Percentiles rank a stretch among this genome's conserved stretches.
Evolutionary conservation across 2,888 invertebrate genomes (phyloP).

Genomic region (Tromatobia lineatoria): DNA sequence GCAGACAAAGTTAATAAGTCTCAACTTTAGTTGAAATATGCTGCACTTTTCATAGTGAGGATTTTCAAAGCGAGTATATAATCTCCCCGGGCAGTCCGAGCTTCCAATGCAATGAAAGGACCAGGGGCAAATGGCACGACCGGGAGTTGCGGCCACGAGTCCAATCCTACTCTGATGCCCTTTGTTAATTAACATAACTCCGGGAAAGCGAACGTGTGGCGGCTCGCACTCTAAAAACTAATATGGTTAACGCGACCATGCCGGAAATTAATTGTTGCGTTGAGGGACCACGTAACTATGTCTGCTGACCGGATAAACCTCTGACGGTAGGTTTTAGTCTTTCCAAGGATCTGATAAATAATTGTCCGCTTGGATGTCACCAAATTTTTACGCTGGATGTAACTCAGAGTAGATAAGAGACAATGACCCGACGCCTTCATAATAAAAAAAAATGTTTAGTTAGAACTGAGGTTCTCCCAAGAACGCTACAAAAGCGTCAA

Average conservation of each 20-base stretch:
- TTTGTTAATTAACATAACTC: slow-evolving; percentile 79
- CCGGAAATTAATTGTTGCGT: slow-evolving; percentile 75
- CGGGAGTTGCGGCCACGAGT: slow-evolving; percentile 72
- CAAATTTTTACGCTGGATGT: neutral
- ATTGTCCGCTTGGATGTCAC: neutral
- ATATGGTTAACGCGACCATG: slow-evolving; percentile 74
- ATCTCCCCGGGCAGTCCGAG: slow-evolving; percentile 20
- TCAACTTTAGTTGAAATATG: neutral
- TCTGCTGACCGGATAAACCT: slow-evolving; percentile 26
- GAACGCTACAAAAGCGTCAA: neutral
- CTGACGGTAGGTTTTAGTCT: neutral
- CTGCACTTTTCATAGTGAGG: slow-evolving; percentile 12
- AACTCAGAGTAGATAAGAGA: neutral
- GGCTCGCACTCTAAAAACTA: slow-evolving; percentile 76
- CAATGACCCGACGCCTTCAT: no score
- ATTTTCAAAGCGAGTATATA: neutral
- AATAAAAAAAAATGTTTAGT: neutral
- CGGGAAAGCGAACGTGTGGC: slow-evolving; percentile 63
- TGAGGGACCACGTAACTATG: neutral
- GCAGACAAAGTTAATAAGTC: neutral
- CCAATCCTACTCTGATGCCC: slow-evolving; percentile 62
- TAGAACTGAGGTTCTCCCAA: no score
- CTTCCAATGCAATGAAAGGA: slow-evolving; percentile 23
- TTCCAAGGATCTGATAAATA: neutral
- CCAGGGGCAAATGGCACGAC: slow-evolving; percentile 70